Evolutionary conservation across 2,888 invertebrate genomes (phyloP).

Genomic region (Protonemura montana): DNA sequence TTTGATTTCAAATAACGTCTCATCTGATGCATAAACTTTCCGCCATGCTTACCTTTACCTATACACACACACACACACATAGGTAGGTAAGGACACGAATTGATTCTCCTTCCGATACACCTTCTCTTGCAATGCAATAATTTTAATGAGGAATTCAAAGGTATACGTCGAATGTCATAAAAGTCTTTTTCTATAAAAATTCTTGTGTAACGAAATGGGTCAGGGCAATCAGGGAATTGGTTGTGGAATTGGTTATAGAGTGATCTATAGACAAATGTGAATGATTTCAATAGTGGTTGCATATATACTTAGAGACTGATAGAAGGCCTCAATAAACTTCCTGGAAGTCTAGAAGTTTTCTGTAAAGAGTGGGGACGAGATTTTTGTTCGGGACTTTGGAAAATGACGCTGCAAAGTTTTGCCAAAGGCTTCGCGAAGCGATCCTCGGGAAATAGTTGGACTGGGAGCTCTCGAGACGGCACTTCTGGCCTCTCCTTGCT

Average conservation of each 20-base stretch:
- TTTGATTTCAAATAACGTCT: constrained; percentile 33
- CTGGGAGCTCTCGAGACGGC: too few relatives aligned
- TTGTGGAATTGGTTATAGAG: background rate
- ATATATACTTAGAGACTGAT: background rate
- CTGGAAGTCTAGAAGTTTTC: background rate
- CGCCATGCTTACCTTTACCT: too few relatives aligned
- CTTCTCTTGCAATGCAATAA: background rate
- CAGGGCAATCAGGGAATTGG: constrained; percentile 21
- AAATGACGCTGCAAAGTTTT: background rate
- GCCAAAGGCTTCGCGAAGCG: background rate
- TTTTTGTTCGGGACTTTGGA: background rate
- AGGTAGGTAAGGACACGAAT: background rate
- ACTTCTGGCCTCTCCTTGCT: too few relatives aligned
- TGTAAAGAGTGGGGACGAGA: background rate
- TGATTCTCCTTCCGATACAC: background rate
- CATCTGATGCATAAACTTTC: background rate
- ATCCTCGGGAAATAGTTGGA: background rate
- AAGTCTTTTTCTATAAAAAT: background rate
- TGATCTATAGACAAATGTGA: constrained; percentile 12
- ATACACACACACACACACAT: too few relatives aligned
- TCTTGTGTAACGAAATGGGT: constrained; percentile 9
- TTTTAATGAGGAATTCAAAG: constrained; percentile 8
- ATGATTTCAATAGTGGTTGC: background rate
- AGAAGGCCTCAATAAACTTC: background rate
- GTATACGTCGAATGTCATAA: background rate